Evolutionary conservation across 2,113 vertebrate genomes (phyloP).

Genomic region (Perca schrenkii): DNA sequence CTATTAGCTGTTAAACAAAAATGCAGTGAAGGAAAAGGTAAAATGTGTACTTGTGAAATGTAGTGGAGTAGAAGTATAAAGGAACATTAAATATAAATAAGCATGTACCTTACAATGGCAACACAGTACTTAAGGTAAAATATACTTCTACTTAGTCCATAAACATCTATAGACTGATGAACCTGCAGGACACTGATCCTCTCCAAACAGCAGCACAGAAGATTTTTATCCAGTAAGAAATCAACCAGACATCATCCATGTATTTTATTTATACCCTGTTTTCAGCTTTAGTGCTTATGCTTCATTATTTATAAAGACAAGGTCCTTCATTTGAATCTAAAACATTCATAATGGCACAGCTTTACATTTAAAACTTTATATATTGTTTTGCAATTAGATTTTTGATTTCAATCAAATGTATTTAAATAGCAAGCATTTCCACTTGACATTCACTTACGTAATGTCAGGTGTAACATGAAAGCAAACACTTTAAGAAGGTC

Average conservation of each 20-base stretch:
- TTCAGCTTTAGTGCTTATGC: conserved; percentile 15
- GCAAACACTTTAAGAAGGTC: conserved; percentile 12
- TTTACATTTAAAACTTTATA: conserved; percentile 11
- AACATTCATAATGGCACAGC: conserved; percentile 43
- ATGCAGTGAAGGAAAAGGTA: neutral
- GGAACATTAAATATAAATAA: no score
- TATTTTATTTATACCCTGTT: conserved; percentile 48
- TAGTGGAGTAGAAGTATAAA: no score
- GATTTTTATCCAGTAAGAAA: neutral
- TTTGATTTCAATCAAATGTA: neutral
- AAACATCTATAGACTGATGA: neutral
- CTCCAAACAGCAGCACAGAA: neutral
- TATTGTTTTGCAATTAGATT: conserved; percentile 17
- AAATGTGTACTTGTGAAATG: no score
- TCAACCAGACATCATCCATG: neutral
- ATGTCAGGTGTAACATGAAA: conserved; percentile 18
- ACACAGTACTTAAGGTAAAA: neutral
- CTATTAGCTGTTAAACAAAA: neutral
- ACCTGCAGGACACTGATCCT: neutral
- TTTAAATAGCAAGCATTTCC: conserved; percentile 20
- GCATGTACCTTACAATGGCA: neutral
- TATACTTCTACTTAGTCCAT: neutral
- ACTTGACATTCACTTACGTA: conserved; percentile 6
- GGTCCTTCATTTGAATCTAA: conserved; percentile 22
- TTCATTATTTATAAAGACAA: conserved; percentile 18